Evolutionary conservation across 2,797 vertebrate genomes (phyloP).

Genomic region (Mycteria americana): DNA sequence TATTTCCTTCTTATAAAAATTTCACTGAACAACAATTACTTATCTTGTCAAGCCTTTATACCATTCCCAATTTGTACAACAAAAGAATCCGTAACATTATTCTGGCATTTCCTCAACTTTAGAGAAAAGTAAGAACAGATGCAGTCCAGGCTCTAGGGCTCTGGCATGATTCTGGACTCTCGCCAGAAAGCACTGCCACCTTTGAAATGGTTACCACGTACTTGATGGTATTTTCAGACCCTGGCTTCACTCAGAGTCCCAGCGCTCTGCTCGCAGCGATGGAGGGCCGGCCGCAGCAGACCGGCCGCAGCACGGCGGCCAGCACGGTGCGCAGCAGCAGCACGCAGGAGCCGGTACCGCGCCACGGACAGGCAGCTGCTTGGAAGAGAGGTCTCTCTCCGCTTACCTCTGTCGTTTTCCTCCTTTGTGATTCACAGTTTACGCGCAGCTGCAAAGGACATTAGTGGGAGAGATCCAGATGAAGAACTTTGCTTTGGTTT

Average conservation of each 20-base stretch:
- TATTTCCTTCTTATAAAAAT: background rate
- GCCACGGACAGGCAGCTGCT: accelerated
- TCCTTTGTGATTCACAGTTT: background rate
- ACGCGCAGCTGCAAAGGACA: conserved; percentile 19
- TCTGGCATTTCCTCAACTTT: background rate
- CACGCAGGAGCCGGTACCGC: accelerated
- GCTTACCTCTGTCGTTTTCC: background rate
- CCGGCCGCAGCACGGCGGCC: accelerated
- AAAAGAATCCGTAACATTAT: background rate
- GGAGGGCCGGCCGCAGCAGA: background rate
- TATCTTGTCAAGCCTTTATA: background rate
- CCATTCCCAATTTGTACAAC: background rate
- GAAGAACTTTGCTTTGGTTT: background rate
- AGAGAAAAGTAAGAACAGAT: background rate
- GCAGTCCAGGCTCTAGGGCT: background rate
- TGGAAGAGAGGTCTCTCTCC: background rate
- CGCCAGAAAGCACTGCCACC: background rate
- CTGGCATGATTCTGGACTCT: background rate
- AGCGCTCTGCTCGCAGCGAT: accelerated
- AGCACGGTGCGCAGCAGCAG: background rate
- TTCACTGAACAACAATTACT: background rate
- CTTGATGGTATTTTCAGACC: background rate
- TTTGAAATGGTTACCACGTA: background rate
- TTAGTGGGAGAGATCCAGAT: conserved; percentile 34
- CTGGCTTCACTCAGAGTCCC: background rate